Evolutionary conservation across 2,797 vertebrate genomes (phyloP), one percentile per base, ranked within the genome.

Genomic region (Anabacerthia variegaticeps): DNA sequence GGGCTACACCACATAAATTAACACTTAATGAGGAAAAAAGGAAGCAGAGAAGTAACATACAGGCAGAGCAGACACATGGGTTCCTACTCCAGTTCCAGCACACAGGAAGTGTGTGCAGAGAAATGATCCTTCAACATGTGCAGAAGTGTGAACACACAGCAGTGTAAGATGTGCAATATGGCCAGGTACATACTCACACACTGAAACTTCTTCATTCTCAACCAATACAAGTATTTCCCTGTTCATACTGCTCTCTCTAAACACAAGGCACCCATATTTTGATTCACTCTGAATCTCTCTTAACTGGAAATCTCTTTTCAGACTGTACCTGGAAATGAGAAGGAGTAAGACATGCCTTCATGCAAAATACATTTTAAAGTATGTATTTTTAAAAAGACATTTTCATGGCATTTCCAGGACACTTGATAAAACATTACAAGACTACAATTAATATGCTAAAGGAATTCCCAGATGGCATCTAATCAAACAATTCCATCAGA

Each of bases 401-500:
- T 80, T 71, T 72, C 23, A 12, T 4, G 3, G 34, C 61, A 68
- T 54, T 54, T 96, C 88, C 80, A 88, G 48, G 49, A 66, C 65
- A 89, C 67, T 84, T 89, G n/a, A 65, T 92, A 91, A 80, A 91
- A 83, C 54, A 56, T 63, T 93, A 93, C 74, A 95, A 88, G 93
- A 89, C 27, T 93, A 84, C 54, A 96, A 94, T 97, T 96, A 92
- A 90, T 71, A 93, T 74, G 84, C 93, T 90, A 83, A 93, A 96
- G 89, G 71, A 97, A 96, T 82, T 89, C 76, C 69, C 88, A 91
- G 63, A 83, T 44, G 56, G 67, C 71, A 96, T 87, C 94, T 97
- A 97, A 98, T 97, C 97, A 97, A 97, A 97, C 96, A 96, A 97
- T 91, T 96, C 94, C 95, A 97, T 97, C 95, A 96, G 96, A 97